Conservation (phyloP, 2,113 vertebrate species). For the Zingel zingel region DNA sequence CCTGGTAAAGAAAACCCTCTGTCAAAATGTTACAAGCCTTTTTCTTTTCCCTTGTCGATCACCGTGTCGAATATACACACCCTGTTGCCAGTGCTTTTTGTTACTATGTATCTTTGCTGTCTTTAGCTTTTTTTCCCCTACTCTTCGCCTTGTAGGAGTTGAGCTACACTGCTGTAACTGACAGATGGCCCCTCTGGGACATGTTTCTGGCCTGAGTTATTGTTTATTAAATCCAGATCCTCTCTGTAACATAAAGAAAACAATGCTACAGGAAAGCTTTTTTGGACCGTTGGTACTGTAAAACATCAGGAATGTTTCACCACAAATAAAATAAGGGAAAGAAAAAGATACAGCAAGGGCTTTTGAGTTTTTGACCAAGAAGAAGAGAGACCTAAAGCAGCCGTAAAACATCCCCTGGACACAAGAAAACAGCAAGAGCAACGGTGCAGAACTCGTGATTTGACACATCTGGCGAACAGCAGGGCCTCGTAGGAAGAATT, state of each 20-base stretch:
- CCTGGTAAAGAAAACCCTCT: not conserved
- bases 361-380: not conserved
- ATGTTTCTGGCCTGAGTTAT: slow-evolving; percentile 20
- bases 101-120: slow-evolving; percentile 8
- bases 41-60: not conserved
- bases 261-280: not conserved
- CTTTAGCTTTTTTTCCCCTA: slow-evolving; percentile 5
- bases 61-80: not conserved
- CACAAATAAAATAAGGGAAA: slow-evolving; percentile 11
- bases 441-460: not conserved
- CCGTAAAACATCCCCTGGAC: not conserved
- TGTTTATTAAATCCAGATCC: slow-evolving; percentile 57
- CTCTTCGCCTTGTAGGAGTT: not conserved
- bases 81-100: not conserved
- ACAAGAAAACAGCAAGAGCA: not conserved
- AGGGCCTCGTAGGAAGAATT: not conserved
- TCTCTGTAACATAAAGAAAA: slow-evolving; percentile 23
- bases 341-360: not conserved
- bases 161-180: slow-evolving; percentile 15
- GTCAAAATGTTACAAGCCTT: not conserved
- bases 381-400: not conserved
- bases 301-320: slow-evolving; percentile 54
- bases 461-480: not conserved
- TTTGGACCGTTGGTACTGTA: not conserved
- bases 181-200: slow-evolving; percentile 36